Base-by-base conservation (phyloP, 2,797 vertebrate species). In the Crenuchus spilurus region DNA sequence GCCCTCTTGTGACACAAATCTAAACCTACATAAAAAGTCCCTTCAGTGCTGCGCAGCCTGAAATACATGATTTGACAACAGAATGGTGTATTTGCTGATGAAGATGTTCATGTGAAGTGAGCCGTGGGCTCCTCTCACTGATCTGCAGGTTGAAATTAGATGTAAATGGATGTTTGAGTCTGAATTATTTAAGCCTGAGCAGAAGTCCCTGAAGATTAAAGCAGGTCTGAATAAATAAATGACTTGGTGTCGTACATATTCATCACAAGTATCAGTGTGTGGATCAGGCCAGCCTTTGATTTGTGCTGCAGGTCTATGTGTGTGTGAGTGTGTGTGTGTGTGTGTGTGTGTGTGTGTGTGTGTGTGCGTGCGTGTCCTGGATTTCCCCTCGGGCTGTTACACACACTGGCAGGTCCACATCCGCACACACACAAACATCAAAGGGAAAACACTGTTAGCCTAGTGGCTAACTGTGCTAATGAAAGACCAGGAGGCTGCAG, bases 181-280 rank as follows among this genome's bases (percentile, higher is more conserved):
- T 70, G 49, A 60, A 72, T 70, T 41, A 78, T 70, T 55, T 74
- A 70, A 42, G 11, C 42, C 18, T 1, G 0, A 41, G 49, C 28
- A 14, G 30, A 66, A 14, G 11, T 49, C 48, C 18, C 46, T 8
- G 33, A 66, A 61, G 67, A 60, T 46, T 65, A 70, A 70, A 65
- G 46, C 18, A 28, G 44, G 28, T 55, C 2, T 11, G 39, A 81
- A 62, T 68, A 33, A 75, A 78, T 72, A 72, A 64, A 75, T 67
- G 55, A 64, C 9, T 44, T 71, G 10, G 30, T 72, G 33, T 51
- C 11, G 55, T 73, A 70, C 60, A 58, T 78, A 67, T 75, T 72
- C 33, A 63, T 70, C 39, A 68, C 13, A 13, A 48, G 39, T 55
- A 11, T 20, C 0, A 3, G 11, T 33, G 42, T 54, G 31, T 71